phyloP scores from a whole-genome alignment of 2,113 vertebrate species.

The Eurystomus gularis region DNA sequence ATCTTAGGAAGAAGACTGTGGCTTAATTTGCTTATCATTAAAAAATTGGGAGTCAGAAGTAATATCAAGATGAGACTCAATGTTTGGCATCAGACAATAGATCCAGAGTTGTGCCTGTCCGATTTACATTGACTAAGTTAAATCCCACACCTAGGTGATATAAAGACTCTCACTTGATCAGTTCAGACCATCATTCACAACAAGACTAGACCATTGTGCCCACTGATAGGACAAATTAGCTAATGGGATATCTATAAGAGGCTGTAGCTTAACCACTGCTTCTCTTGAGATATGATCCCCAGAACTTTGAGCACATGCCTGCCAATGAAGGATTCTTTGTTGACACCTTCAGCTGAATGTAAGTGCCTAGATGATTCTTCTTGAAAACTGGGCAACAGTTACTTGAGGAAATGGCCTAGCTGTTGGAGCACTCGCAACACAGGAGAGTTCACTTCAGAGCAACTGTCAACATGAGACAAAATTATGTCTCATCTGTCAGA shows the following conservation, averaged over 20 bases:
- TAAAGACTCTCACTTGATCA: not conserved
- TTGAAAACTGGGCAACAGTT: not conserved
- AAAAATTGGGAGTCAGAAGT: not conserved
- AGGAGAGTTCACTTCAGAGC: not conserved
- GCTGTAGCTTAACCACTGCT: not conserved
- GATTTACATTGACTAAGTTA: not conserved
- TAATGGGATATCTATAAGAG: not conserved
- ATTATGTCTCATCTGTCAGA: not conserved
- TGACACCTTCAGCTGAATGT: not conserved
- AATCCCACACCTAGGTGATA: not conserved
- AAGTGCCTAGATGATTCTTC: not conserved
- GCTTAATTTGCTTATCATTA: not conserved
- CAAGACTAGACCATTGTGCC: not conserved
- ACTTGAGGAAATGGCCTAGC: not conserved
- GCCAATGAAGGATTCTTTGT: not conserved
- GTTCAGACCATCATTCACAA: not conserved
- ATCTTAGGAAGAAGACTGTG: not conserved
- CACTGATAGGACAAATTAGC: not conserved
- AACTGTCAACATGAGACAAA: not conserved
- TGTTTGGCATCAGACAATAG: not conserved
- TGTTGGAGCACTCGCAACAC: not conserved
- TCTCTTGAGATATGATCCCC: not conserved
- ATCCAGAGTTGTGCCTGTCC: not conserved
- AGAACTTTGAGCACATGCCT: not conserved
- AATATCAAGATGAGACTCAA: not conserved